Evolutionary conservation across 2,888 invertebrate species (phyloP).

Genomic region (Drosophila rubida): DNA sequence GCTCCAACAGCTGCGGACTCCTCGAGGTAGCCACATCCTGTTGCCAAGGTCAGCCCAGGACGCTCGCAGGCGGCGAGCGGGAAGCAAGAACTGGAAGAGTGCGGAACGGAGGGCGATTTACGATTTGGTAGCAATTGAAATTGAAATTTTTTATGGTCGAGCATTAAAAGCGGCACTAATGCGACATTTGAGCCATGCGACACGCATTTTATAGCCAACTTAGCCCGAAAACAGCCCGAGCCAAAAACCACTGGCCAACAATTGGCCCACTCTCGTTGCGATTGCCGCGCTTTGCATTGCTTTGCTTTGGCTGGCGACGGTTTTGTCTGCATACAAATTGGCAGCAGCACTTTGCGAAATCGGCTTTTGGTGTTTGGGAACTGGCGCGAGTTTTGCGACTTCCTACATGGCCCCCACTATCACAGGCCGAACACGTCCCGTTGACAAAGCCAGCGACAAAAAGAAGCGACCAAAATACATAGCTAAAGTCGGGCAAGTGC

Average conservation of each 20-base stretch:
- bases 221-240: constrained; percentile 38
- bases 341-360: constrained; percentile 35
- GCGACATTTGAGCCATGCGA: constrained; percentile 44
- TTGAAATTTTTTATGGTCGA: constrained; percentile 38
- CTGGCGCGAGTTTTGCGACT: constrained; percentile 25
- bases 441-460: constrained; percentile 8
- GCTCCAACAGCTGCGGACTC: constrained; percentile 17
- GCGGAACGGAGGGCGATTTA: constrained; percentile 26
- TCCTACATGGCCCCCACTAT: constrained; percentile 45
- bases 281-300: background rate
- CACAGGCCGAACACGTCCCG: constrained; percentile 53
- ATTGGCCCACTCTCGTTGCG: constrained; percentile 33
- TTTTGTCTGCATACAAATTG: constrained; percentile 61
- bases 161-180: constrained; percentile 65
- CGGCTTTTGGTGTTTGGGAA: background rate
- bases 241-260: constrained; percentile 26
- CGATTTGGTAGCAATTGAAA: constrained; percentile 21
- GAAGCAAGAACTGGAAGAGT: too few species aligned
- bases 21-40: constrained; percentile 52
- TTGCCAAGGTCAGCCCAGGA: constrained; percentile 59
- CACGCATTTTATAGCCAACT: constrained; percentile 56
- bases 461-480: constrained; percentile 51
- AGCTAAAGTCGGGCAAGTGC: constrained; percentile 44
- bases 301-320: background rate
- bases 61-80: too few species aligned